Evolutionary conservation across 2,797 vertebrate species (phyloP).

Genomic region (Tenualosa ilisha): DNA sequence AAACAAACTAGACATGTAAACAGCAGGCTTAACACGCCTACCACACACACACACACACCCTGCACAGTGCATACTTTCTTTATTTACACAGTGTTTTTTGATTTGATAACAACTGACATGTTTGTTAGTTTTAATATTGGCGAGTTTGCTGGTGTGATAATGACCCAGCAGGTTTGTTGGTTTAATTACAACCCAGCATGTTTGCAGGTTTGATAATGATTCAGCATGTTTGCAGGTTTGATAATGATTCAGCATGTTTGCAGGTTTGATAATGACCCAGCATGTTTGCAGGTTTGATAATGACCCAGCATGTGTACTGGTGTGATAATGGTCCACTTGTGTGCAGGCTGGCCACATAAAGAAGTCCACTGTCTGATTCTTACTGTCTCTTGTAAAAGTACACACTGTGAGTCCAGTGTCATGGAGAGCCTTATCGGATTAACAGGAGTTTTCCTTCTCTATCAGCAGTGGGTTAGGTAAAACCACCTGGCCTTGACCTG

Average conservation of each 20-base stretch:
- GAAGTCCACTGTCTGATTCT: not conserved
- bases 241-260: constrained; percentile 29
- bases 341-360: not conserved
- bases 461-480: not conserved
- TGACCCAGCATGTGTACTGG: no score
- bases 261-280: no score
- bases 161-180: no score
- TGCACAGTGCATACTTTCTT: no score
- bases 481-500: constrained; percentile 45
- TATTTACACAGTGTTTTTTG: no score
- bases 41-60: no score
- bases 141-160: no score
- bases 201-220: no score
- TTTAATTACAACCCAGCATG: no score
- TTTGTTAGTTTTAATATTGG: no score
- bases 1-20: not conserved
- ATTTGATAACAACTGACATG: no score
- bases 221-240: not conserved
- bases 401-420: not conserved
- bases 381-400: not conserved
- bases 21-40: not conserved
- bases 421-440: not conserved
- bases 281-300: no score
- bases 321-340: constrained; percentile 36
- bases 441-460: not conserved